phyloP scores from a whole-genome alignment of 2,113 vertebrate genomes.

The Sebastes schlegelii region DNA sequence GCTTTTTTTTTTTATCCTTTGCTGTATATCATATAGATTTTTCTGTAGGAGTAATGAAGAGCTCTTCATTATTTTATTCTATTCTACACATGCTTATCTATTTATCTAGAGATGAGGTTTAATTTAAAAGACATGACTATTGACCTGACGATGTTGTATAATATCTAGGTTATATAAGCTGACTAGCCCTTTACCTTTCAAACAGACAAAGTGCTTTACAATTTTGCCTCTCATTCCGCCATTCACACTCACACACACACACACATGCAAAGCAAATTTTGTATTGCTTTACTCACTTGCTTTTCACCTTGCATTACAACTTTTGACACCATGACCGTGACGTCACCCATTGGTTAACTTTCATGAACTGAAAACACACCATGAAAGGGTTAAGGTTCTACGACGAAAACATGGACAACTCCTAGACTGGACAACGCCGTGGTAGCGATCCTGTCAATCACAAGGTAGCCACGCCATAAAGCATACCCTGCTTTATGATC shows the following conservation, averaged over 20 bases:
- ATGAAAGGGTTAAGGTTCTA: too few relatives aligned
- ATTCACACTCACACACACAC: neutral
- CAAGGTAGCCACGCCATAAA: too few relatives aligned
- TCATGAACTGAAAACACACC: too few relatives aligned
- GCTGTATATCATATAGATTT: conserved; percentile 31
- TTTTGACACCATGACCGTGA: too few relatives aligned
- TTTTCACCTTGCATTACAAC: too few relatives aligned
- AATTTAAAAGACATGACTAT: conserved; percentile 4
- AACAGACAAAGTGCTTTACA: neutral
- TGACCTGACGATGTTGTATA: conserved; percentile 3
- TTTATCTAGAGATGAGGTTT: neutral
- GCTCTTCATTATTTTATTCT: conserved; percentile 7
- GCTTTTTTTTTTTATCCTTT: conserved; percentile 42
- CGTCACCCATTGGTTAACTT: too few relatives aligned
- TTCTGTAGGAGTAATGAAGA: conserved; percentile 5
- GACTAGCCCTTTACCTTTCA: neutral
- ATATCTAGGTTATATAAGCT: neutral
- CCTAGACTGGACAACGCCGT: too few relatives aligned
- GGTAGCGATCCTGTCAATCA: too few relatives aligned
- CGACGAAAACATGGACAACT: too few relatives aligned
- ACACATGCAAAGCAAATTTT: neutral
- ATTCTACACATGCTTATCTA: neutral
- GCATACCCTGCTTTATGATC: too few relatives aligned
- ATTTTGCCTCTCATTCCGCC: neutral
- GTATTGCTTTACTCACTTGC: too few relatives aligned